phyloP scores from a whole-genome alignment of 2,888 invertebrate genomes.

The Acanthococcus lagerstroemiae region DNA sequence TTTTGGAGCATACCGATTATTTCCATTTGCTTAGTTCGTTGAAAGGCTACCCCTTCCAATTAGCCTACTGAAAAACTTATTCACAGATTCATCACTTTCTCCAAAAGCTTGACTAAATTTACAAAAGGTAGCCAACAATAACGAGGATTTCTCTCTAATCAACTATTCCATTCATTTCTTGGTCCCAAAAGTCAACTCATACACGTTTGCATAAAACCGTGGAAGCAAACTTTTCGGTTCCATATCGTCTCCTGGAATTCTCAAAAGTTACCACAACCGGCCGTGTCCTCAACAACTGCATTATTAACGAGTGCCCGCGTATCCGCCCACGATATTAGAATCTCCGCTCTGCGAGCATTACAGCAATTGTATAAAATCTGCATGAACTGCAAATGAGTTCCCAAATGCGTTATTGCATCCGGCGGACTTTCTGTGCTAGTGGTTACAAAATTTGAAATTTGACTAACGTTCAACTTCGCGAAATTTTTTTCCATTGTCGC shows the following conservation, averaged over 20 bases:
- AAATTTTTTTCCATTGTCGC: neutral
- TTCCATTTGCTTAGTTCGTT: too few relatives aligned
- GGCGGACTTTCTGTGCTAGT: neutral
- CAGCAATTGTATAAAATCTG: slow-evolving; percentile 22
- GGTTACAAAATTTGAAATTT: neutral
- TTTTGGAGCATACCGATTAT: too few relatives aligned
- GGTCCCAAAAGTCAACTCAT: too few relatives aligned
- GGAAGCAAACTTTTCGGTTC: neutral
- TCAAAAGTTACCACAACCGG: slow-evolving; percentile 18
- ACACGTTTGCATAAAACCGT: too few relatives aligned
- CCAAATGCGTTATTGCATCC: slow-evolving; percentile 20
- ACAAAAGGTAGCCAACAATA: too few relatives aligned
- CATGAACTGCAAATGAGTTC: slow-evolving; percentile 12
- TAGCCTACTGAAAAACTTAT: too few relatives aligned
- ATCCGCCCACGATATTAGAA: slow-evolving; percentile 14
- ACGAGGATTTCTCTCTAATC: too few relatives aligned
- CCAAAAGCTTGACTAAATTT: too few relatives aligned
- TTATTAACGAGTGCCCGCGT: neutral
- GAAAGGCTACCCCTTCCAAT: too few relatives aligned
- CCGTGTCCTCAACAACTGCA: neutral
- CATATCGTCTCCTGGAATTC: too few relatives aligned
- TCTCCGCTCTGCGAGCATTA: neutral
- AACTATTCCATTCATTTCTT: too few relatives aligned
- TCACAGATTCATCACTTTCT: too few relatives aligned
- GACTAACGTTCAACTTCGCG: neutral